Base-by-base conservation (phyloP, 92 coral and sea anemone genomes). In the Phenganax subtilis region DNA sequence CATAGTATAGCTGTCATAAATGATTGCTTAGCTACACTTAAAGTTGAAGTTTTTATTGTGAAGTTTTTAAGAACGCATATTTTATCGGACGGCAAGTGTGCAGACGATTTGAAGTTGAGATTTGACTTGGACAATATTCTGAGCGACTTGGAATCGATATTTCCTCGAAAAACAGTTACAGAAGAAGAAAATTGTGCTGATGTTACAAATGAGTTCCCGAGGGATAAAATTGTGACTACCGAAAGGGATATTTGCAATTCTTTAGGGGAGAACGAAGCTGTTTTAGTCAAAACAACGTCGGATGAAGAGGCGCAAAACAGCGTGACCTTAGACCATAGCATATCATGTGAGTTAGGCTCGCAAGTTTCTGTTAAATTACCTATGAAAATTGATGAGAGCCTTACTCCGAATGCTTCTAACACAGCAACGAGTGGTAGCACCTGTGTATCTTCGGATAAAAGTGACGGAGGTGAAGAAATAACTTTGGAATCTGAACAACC, bases 31-130 rank as follows among this genome's bases (percentile, higher is more conserved):
- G 69, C 73, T 11, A 64, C 83, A 47, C n/a, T 79, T 4, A 79
- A 79, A 15, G 12, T 63, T 9, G 83, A 79, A 54, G 62, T 79
- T 14, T 79, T 79, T 79, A 79, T 79, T 28, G 83, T 79, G 57
- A 79, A 79, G 55, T 79, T 79, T 65, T 56, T 79, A 55, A 58
- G 74, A 7, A 79, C 58, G 3, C 44, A 79, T 79, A 55, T 79
- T 67, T 54, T 64, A 7, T 63, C 74, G 51, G 83, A 79, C 7
- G 57, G 69, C 60, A 79, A 64, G 61, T 79, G 54, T 65, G 60
- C 59, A 27, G 11, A 3, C 12, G 74, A 79, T 20, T 11, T 63
- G 57, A 64, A 79, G 25, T 8, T 79, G 9, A 74, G 16, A 17
- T 63, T 63, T 47, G 65, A 67, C 9, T 20, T 79, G 9, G 83